A percentile compares a stretch with the other conserved stretches of the same genome.
These are phyloP conservation scores for Hybognathus amarus DNA, from an alignment of 2,797 vertebrate genomes.

Conservation along the genomic window DNA sequence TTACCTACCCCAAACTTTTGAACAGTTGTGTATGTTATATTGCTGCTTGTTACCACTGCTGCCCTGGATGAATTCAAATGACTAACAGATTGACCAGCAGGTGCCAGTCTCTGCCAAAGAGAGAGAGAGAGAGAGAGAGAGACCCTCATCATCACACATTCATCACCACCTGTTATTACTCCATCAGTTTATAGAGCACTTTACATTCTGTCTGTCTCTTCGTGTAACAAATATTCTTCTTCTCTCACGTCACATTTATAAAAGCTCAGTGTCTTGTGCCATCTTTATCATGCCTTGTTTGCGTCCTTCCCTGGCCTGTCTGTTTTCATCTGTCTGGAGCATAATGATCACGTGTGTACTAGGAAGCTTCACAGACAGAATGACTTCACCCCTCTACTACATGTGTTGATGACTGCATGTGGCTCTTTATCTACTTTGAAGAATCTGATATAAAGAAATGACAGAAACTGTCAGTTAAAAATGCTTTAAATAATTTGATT, in stretches of 20 bases:
- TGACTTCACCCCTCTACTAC: slow-evolving; percentile 32
- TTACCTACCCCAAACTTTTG: not conserved
- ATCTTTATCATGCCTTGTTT: slow-evolving; percentile 21
- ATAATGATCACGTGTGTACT: slow-evolving; percentile 75
- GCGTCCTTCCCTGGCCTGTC: slow-evolving; percentile 68
- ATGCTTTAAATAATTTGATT: not conserved
- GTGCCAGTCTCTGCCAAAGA: slow-evolving; percentile 69
- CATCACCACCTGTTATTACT: not conserved
- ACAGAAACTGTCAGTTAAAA: not conserved
- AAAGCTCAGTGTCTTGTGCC: not conserved
- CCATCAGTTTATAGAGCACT: not conserved
- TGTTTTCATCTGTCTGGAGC: slow-evolving; percentile 75
- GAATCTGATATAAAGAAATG: not conserved
- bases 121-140: not conserved
- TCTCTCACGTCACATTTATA: not conserved
- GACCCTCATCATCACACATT: not conserved
- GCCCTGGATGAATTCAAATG: not conserved
- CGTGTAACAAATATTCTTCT: not conserved
- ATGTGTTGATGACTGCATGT: not conserved
- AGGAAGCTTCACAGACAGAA: slow-evolving; percentile 20
- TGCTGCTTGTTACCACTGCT: not conserved
- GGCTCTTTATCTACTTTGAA: not conserved
- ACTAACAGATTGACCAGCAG: slow-evolving; percentile 71
- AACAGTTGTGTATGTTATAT: not conserved
- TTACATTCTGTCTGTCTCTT: slow-evolving; percentile 64